A percentile compares a stretch with the other conserved stretches of the same genome.
Conservation (phyloP, 2,888 invertebrate species). For the Phania funesta region DNA sequence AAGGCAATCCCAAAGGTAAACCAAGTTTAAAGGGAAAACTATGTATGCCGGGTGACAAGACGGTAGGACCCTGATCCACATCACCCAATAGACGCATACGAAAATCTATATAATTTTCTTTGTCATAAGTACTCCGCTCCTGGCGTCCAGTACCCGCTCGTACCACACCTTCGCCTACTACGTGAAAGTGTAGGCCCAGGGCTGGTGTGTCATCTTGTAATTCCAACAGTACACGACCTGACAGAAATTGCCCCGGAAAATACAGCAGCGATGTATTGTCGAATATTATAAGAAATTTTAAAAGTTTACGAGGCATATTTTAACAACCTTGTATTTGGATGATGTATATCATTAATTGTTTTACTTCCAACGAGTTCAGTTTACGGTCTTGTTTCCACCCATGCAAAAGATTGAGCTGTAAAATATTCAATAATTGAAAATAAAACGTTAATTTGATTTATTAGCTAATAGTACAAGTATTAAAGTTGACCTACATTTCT, state of each 20-base stretch:
- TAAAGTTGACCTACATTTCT: conserved; percentile 24
- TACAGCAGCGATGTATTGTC: conserved; percentile 95
- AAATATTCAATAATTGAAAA: background rate
- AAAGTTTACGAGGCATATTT: conserved; percentile 90
- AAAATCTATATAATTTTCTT: conserved; percentile 97
- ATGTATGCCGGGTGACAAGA: conserved; percentile 95
- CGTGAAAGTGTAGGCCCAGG: conserved; percentile 95
- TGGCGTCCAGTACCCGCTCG: conserved; percentile 90
- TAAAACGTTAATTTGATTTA: background rate
- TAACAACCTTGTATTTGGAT: background rate
- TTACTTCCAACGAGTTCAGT: background rate
- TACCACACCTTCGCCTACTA: conserved; percentile 96
- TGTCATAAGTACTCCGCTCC: conserved; percentile 90
- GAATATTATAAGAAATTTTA: conserved; percentile 95
- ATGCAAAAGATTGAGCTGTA: conserved; percentile 27
- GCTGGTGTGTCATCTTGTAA: conserved; percentile 95
- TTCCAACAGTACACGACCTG: conserved; percentile 94
- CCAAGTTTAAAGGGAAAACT: conserved; percentile 97
- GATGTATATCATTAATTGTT: background rate
- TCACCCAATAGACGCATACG: conserved; percentile 95
- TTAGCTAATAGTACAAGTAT: background rate
- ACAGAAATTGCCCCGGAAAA: conserved; percentile 96
- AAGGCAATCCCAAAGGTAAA: conserved; percentile 92
- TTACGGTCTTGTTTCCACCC: conserved; percentile 38
- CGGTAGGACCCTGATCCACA: conserved; percentile 89